Conservation (phyloP, 2,113 vertebrate species). For the Scomber colias region DNA sequence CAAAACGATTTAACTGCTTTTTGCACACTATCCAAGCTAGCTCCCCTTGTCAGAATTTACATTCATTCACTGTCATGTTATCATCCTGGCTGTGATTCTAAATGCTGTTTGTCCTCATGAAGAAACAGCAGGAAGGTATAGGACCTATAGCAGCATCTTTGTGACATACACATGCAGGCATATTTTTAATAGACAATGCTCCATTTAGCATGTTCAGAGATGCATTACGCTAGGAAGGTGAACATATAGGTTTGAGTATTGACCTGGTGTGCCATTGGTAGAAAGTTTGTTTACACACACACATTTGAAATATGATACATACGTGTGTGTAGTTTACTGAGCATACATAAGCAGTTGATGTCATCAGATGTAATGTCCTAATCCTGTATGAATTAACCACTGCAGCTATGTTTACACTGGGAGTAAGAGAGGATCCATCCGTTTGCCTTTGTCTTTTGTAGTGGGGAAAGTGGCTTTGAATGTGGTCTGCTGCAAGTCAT, state of each 20-base stretch:
- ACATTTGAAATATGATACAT: slow-evolving; percentile 25
- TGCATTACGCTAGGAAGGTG: neutral
- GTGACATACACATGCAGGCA: neutral
- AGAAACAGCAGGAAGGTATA: no score
- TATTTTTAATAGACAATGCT: neutral
- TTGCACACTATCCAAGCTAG: no score
- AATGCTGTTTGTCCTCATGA: no score
- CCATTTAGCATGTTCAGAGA: neutral
- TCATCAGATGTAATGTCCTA: slow-evolving; percentile 43
- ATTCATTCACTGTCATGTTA: no score
- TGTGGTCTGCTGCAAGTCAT: slow-evolving; percentile 18
- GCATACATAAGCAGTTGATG: slow-evolving; percentile 27
- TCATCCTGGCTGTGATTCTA: no score
- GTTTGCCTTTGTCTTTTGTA: slow-evolving; percentile 41
- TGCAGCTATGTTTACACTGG: slow-evolving; percentile 55
- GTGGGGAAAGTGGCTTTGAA: slow-evolving; percentile 13
- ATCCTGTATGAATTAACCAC: slow-evolving; percentile 51
- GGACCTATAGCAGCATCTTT: no score
- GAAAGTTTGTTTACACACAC: neutral
- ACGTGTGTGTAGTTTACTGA: neutral
- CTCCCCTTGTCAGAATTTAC: no score
- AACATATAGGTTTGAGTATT: neutral
- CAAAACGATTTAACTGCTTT: no score
- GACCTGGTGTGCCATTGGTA: slow-evolving; percentile 10
- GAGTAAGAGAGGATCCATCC: slow-evolving; percentile 47